These are phyloP conservation scores for Ichneumoninae sp. DNA, from an alignment of 2,888 invertebrate species.

Conservation along the genomic window DNA sequence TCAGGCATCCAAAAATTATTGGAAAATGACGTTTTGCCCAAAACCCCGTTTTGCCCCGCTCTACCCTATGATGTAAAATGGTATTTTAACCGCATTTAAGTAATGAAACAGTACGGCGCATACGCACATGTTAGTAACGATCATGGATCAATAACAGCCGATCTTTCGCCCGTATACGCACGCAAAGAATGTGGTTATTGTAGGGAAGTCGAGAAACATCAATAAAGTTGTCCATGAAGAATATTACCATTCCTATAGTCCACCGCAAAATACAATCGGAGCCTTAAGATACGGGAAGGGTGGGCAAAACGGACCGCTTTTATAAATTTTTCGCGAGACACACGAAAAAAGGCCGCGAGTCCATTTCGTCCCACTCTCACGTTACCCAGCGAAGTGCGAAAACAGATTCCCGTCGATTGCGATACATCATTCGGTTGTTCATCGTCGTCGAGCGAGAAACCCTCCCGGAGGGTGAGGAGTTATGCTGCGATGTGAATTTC, in stretches of 20 bases:
- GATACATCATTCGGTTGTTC: not conserved
- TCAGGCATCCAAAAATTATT: too few relatives aligned
- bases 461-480: not conserved
- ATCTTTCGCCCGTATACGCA: too few relatives aligned
- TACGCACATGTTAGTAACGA: too few relatives aligned
- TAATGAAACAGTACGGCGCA: too few relatives aligned
- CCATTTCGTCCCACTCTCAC: not conserved
- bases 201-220: not conserved
- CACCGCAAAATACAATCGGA: not conserved
- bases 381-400: not conserved
- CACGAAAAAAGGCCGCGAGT: not conserved
- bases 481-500: conserved; percentile 9
- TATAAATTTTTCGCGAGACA: not conserved
- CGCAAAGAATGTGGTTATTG: too few relatives aligned
- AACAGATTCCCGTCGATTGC: not conserved
- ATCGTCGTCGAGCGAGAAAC: not conserved
- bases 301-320: not conserved
- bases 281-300: not conserved
- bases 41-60: too few relatives aligned
- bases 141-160: too few relatives aligned
- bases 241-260: not conserved
- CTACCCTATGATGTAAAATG: too few relatives aligned
- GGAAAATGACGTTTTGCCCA: too few relatives aligned
- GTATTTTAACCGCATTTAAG: too few relatives aligned
- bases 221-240: not conserved